Evolutionary conservation across 1,140 invertebrate genomes (phyloP).

Genomic region (Pogonus chalceus): DNA sequence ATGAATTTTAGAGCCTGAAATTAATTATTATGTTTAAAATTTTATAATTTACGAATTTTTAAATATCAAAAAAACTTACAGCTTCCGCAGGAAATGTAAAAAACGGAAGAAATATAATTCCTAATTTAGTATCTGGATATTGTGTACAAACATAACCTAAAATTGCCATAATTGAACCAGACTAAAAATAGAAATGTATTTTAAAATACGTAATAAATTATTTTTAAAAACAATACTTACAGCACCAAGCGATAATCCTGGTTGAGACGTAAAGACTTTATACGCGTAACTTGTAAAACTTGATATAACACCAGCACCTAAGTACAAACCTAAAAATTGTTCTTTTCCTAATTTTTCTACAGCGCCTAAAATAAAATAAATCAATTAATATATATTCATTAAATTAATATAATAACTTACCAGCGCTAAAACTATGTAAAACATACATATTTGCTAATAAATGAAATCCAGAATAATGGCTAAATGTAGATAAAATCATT

Average conservation of each 20-base stretch:
- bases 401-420: constrained; percentile 26
- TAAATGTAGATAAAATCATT: constrained; percentile 88
- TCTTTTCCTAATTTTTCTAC: constrained; percentile 78
- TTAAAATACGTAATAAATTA: not conserved
- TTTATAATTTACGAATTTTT: constrained; percentile 12
- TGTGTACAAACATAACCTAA: constrained; percentile 78
- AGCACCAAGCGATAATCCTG: constrained; percentile 77
- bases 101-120: constrained; percentile 82
- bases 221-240: constrained; percentile 47
- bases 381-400: constrained; percentile 10
- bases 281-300: constrained; percentile 76
- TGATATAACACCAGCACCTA: constrained; percentile 78
- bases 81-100: constrained; percentile 74
- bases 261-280: constrained; percentile 56
- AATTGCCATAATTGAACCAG: constrained; percentile 86
- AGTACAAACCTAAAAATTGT: constrained; percentile 85
- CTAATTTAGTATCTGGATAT: constrained; percentile 76
- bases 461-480: constrained; percentile 81
- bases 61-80: constrained; percentile 48
- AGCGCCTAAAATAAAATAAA: constrained; percentile 38
- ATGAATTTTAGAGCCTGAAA: constrained; percentile 77
- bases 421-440: constrained; percentile 70
- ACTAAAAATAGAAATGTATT: constrained; percentile 48
- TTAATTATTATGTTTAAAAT: constrained; percentile 18
- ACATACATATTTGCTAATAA: constrained; percentile 93